Base-by-base conservation (phyloP, 2,888 invertebrate species). In the Glaucopsyche alexis region DNA sequence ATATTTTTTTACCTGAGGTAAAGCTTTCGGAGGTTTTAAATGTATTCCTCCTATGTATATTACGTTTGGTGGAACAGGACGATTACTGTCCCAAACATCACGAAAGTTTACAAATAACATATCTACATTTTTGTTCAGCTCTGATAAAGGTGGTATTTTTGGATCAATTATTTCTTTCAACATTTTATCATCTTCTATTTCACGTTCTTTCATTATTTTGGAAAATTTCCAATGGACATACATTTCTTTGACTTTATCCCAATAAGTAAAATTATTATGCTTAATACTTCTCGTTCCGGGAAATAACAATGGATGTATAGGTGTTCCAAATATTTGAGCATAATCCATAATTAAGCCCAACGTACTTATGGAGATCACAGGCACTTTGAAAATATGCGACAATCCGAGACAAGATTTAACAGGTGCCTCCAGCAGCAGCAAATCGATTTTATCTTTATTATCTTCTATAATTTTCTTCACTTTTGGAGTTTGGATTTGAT, bases 41-140 rank as follows among this genome's bases (percentile, higher is more conserved):
- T 83, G 82, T 45, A 85, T 75, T 2, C 86, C 84, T 40, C 84
- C 83, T 71, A 84, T 80, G 67, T 82, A 83, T 0, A 86, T 47
- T 0, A 85, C 80, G 45, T 77, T 80, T 6, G 84, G 81, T 38
- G 82, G 82, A 1, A 80, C 77, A 0, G 85, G 85, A 4, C 80
- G 78, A 60, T 82, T 84, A 0, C 78, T 79, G 60, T 81, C 81
- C 81, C 82, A 86, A 4, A 84, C 74, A 0, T 82, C 80, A 78
- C 84, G 78, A 7, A 80, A 72, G 73, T 85, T 84, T 11, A 83
- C 11, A 40, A 86, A 82, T 4, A 84, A 49, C 82, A 86, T 81
- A 13, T 83, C 82, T n/a, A 85, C 76, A 72, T 85, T 83, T 5
- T 81, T 78, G 1, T 73, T 72, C 19, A 83, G 72, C 60, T 81